These are phyloP conservation scores for Philopedon plagiatum DNA, from an alignment of 2,888 invertebrate genomes.

Conservation along the genomic window DNA sequence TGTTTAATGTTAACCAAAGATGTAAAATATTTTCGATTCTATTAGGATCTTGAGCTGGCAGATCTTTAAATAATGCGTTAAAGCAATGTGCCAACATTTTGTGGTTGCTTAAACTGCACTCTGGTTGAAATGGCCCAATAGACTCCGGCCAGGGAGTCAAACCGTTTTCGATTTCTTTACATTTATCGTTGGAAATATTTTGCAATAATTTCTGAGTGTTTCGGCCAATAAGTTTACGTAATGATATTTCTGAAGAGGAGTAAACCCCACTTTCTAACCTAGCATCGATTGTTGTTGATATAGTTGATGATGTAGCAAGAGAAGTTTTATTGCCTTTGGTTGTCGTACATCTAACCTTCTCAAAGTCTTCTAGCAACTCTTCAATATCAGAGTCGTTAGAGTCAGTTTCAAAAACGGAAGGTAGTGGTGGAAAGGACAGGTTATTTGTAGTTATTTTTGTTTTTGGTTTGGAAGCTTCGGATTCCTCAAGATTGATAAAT, in stretches of 20 bases:
- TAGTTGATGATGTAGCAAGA: conserved; percentile 59
- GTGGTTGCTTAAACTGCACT: conserved; percentile 66
- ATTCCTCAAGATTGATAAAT: conserved; percentile 45
- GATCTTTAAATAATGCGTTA: conserved; percentile 78
- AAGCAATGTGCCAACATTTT: conserved; percentile 80
- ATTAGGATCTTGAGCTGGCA: conserved; percentile 79
- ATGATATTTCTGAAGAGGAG: conserved; percentile 81
- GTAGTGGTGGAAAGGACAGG: conserved; percentile 71
- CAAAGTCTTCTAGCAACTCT: conserved; percentile 81
- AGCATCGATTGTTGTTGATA: conserved; percentile 81
- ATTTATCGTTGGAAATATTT: conserved; percentile 61
- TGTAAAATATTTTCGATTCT: conserved; percentile 88
- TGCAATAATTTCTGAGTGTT: conserved; percentile 63
- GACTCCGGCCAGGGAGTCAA: conserved; percentile 62
- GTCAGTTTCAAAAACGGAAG: conserved; percentile 84
- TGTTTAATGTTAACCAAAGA: conserved; percentile 89
- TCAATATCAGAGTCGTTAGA: conserved; percentile 81
- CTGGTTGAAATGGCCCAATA: conserved; percentile 67
- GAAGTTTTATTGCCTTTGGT: conserved; percentile 61
- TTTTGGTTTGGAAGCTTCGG: conserved; percentile 31
- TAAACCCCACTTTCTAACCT: conserved; percentile 85
- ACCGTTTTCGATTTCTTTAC: conserved; percentile 49
- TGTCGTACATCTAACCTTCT: conserved; percentile 71
- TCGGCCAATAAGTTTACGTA: conserved; percentile 71
- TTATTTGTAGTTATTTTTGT: conserved; percentile 57